Base-by-base conservation (phyloP, 2,113 vertebrate genomes). In the Aspidoscelis tigris region DNA sequence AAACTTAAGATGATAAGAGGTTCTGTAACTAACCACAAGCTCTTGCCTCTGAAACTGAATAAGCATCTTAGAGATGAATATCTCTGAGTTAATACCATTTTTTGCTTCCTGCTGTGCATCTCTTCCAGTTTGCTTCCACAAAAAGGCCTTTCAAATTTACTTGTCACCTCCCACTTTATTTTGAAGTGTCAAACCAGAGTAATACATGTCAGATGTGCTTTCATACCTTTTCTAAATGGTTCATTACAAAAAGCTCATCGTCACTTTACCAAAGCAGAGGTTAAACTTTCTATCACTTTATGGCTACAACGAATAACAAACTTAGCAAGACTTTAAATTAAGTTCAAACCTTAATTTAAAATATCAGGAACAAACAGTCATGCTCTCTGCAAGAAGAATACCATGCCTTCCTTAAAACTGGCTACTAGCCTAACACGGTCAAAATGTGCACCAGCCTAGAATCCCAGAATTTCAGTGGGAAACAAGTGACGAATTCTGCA, bases 141-240 rank as follows among this genome's bases (percentile, higher is more conserved):
- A 65, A 81, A 85, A 89, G 73, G 0, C 5, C 70, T 86, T 91
- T 90, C 44, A 89, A 89, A 83, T 93, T 93, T 92, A 89, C 70
- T 92, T 79, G 80, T 89, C 88, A 89, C 92, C 88, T 91, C 92
- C 88, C 84, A 94, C 91, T 47, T 86, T 0, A 0, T 87, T 87
- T 8, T 44, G 64, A 89, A 86, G 85, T 84, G 88, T 90, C 88
- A 93, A 88, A 78, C 84, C 81, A 86, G 84, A 87, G 69, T 81
- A n/a, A 87, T 83, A 87, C 74, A 81, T 68, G 89, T 88, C 84
- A 92, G 87, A 79, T 83, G 81, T 89, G 73, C 84, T 91, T 90
- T 82, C 73, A 0, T 88, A 80, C 89, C 82, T 64, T 65, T 81
- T 75, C n/a, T 80, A 83, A 84, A 78, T 50, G 44, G 76, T 16